These are phyloP conservation scores for Metalampra italica DNA, from an alignment of 2,888 invertebrate genomes.

Conservation along the genomic window DNA sequence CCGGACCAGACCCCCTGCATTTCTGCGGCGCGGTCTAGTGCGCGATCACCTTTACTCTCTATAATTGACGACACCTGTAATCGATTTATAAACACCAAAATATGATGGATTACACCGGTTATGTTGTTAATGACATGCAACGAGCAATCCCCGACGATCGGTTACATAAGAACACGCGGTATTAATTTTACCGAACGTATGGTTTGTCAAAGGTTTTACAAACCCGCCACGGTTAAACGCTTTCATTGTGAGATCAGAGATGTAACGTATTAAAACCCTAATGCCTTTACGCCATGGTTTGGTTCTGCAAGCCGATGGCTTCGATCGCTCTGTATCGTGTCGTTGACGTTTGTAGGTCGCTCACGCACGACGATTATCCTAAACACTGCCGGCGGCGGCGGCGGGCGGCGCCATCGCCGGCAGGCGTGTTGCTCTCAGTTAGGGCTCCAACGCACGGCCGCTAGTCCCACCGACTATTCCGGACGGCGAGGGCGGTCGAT, in stretches of 20 bases:
- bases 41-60: no score
- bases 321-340: slow-evolving; percentile 44
- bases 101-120: slow-evolving; percentile 19
- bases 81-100: slow-evolving; percentile 17
- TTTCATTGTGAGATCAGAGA: slow-evolving; percentile 17
- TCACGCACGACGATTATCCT: slow-evolving; percentile 32
- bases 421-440: no score
- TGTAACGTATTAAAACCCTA: slow-evolving; percentile 25
- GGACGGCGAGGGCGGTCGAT: no score
- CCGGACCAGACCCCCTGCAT: no score
- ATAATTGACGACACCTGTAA: slow-evolving; percentile 19
- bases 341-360: slow-evolving; percentile 56
- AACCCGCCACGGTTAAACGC: slow-evolving; percentile 10
- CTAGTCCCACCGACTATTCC: no score
- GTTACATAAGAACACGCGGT: slow-evolving; percentile 14
- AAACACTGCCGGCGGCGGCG: slow-evolving; percentile 18
- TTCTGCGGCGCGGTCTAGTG: no score
- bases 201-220: slow-evolving; percentile 7
- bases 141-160: slow-evolving; percentile 6
- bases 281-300: slow-evolving; percentile 31
- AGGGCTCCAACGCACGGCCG: no score
- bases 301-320: slow-evolving; percentile 20
- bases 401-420: neutral
- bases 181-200: slow-evolving; percentile 12
- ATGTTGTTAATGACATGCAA: slow-evolving; percentile 13